Evolutionary conservation across 2,113 vertebrate genomes (phyloP), one percentile per base, ranked within the genome.

Genomic region (Verasper variegatus): DNA sequence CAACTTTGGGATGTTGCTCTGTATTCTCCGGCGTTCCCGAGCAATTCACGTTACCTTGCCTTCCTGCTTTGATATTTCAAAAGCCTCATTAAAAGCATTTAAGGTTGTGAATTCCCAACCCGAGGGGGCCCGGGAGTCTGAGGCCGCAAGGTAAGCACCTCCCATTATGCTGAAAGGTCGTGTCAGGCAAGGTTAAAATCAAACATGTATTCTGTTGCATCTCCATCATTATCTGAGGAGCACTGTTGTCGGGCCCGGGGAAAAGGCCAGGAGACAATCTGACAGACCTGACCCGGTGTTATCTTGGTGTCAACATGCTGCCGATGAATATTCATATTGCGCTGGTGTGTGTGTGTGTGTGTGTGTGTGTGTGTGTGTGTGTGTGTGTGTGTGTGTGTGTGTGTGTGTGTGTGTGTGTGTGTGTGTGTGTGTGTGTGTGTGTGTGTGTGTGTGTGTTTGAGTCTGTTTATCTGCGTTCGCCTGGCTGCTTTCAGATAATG

Each of bases 261-360:
- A 68, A 85, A 87, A 88, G 87, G 88, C 81, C 84, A 76, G 71
- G 67, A 88, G 85, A 79, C 68, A 76, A 81, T 89, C 82, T 85
- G 86, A 79, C 77, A 73, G 82, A 74, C 78, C 86, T 75, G 85
- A 89, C 87, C 87, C 31, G 7, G 59, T 74, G 84, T 87, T 84
- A 85, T 89, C 76, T 76, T 3, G 62, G 64, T 82, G 81, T 88
- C 80, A 79, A 85, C 85, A 75, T 35, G 76, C 26, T 1, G 12
- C 65, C 5, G 69, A 90, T 93, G 89, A 91, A 94, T 93, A 93
- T 93, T 92, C 85, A 93, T 85, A 47, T 35, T 40, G 21, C 8
- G 1, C 7, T 3, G 42, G 74, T 58, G 74, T 61, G 35, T 52
- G 59, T 23, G 24, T 24, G 24, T 24, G 24, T 24, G 24, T 24